These are phyloP conservation scores for Venustaconcha ellipsiformis DNA, from an alignment of 1,140 invertebrate species.

Conservation along the genomic window DNA sequence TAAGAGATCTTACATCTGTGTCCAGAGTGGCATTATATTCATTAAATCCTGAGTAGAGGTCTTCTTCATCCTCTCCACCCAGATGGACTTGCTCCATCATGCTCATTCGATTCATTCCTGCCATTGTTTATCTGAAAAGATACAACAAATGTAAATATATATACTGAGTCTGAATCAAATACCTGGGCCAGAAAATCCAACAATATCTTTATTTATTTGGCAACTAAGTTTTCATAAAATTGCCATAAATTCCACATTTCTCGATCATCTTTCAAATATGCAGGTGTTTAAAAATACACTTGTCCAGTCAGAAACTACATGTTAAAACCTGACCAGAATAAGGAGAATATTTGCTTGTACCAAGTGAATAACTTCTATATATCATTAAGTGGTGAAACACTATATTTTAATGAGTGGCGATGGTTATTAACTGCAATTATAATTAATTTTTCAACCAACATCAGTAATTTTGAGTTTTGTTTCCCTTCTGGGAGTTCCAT, in stretches of 20 bases:
- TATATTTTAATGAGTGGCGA: no score
- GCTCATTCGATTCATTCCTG: conserved; percentile 57
- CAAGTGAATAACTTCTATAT: no score
- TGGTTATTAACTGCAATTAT: no score
- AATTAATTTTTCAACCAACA: no score
- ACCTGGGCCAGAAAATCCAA: background rate
- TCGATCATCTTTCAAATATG: background rate
- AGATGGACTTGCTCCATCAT: conserved; percentile 66
- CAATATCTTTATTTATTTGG: background rate
- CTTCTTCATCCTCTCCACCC: conserved; percentile 71
- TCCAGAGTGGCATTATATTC: conserved; percentile 76
- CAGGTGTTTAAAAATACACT: background rate
- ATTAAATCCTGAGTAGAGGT: conserved; percentile 79
- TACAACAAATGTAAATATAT: background rate
- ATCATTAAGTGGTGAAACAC: no score
- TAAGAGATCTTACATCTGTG: conserved; percentile 68
- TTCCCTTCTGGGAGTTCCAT: no score
- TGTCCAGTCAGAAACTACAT: no score
- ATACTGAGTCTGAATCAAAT: background rate
- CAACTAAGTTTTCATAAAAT: background rate
- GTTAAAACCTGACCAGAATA: no score
- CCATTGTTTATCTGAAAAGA: conserved; percentile 12
- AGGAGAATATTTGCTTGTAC: no score
- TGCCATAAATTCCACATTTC: background rate
- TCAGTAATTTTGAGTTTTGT: no score